These are phyloP conservation scores for Crocodylus rhombifer DNA, from an alignment of 2,797 vertebrate species.

Conservation along the genomic window DNA sequence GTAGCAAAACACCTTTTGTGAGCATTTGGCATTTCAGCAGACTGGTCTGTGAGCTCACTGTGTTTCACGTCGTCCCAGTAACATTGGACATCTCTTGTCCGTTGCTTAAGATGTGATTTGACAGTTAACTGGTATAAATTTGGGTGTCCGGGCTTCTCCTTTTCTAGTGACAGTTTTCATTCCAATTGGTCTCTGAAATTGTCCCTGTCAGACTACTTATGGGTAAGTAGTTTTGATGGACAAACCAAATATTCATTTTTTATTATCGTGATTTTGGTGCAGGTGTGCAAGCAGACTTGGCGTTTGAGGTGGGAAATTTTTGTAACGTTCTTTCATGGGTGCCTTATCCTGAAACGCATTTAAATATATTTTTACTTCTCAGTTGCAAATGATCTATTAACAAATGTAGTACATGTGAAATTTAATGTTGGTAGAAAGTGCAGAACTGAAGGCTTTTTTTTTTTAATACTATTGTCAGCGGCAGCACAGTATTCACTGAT, in stretches of 20 bases:
- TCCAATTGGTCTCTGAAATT: constrained; percentile 22
- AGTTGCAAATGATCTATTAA: neutral
- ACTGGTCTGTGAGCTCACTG: neutral
- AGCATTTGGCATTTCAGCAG: constrained; percentile 27
- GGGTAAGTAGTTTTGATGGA: neutral
- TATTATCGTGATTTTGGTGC: neutral
- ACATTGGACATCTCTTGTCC: neutral
- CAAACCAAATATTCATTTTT: neutral
- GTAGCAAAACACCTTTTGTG: neutral
- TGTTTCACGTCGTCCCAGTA: neutral
- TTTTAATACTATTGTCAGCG: no score
- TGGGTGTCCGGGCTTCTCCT: neutral
- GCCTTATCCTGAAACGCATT: accelerated
- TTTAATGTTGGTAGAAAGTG: neutral
- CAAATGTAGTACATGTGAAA: neutral
- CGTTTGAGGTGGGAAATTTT: neutral
- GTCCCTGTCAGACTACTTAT: neutral
- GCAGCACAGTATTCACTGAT: neutral
- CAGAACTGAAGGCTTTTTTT: neutral
- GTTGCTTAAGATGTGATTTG: constrained; percentile 10
- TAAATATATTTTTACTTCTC: neutral
- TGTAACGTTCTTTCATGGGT: neutral
- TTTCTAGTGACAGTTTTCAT: neutral
- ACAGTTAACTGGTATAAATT: neutral
- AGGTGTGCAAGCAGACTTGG: neutral